Percentiles rank a stretch among this genome's conserved stretches.
These are phyloP conservation scores for Rachycentron canadum DNA, from an alignment of 2,797 vertebrate species.

Conservation along the genomic window DNA sequence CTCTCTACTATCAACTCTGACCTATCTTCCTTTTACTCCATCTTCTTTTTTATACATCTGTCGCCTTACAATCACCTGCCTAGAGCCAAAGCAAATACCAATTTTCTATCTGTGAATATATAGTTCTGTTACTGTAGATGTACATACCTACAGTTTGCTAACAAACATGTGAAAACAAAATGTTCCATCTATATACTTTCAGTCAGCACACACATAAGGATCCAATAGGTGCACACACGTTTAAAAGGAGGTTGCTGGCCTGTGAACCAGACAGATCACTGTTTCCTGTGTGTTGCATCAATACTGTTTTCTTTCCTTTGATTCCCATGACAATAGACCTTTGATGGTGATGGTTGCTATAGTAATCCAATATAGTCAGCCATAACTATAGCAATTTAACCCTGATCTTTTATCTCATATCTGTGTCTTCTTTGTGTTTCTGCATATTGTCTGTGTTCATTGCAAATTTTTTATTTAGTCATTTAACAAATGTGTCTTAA, in stretches of 20 bases:
- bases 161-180: background rate
- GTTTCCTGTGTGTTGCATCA: slow-evolving; percentile 31
- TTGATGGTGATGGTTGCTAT: slow-evolving; percentile 13
- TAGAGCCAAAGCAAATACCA: slow-evolving; percentile 15
- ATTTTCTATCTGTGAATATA: background rate
- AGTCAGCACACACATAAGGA: background rate
- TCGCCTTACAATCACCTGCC: slow-evolving; percentile 12
- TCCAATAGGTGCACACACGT: background rate
- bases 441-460: background rate
- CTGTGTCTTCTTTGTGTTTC: background rate
- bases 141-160: background rate
- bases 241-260: background rate
- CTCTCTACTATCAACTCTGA: slow-evolving; percentile 33
- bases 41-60: slow-evolving; percentile 23
- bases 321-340: slow-evolving; percentile 13
- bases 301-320: slow-evolving; percentile 14
- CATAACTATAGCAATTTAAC: slow-evolving; percentile 11
- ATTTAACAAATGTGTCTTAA: background rate
- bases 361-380: slow-evolving; percentile 18
- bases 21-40: slow-evolving; percentile 1
- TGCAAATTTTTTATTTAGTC: background rate
- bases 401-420: background rate
- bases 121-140: background rate
- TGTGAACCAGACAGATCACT: slow-evolving; percentile 5
- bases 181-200: background rate